phyloP scores from a whole-genome alignment of 2,113 vertebrate species.

The Trinectes maculatus region DNA sequence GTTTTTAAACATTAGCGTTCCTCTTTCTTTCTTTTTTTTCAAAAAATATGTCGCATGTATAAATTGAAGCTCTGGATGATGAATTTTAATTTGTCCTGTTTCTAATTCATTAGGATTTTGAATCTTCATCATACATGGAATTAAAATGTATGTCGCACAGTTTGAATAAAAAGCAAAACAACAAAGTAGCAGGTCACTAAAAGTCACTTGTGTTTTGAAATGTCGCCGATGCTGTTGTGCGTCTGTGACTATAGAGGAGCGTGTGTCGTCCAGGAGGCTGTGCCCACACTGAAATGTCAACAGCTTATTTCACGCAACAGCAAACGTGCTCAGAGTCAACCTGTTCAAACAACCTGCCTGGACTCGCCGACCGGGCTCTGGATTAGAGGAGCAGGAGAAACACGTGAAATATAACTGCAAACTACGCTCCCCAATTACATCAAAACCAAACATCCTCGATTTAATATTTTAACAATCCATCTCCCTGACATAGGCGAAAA shows the following conservation, averaged over 20 bases:
- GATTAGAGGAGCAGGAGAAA: constrained; percentile 8
- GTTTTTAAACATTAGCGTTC: no score
- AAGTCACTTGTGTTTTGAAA: no score
- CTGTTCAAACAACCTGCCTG: constrained; percentile 42
- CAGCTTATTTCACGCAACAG: constrained; percentile 22
- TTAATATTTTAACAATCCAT: constrained; percentile 45
- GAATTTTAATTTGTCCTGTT: no score
- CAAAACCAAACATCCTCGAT: constrained; percentile 34
- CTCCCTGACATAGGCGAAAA: constrained; percentile 24
- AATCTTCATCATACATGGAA: no score
- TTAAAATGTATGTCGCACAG: no score
- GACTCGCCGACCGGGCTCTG: constrained; percentile 18
- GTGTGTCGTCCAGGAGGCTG: not conserved
- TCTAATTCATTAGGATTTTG: no score
- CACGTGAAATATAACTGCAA: constrained; percentile 27
- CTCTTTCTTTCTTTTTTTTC: no score
- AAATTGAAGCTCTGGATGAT: no score
- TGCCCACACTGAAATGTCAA: constrained; percentile 1
- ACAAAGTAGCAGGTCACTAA: no score
- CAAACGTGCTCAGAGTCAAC: constrained; percentile 31
- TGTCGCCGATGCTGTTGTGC: no score
- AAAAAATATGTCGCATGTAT: no score
- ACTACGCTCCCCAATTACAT: constrained; percentile 28
- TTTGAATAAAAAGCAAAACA: no score
- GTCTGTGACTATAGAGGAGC: constrained; percentile 1